Evolutionary conservation across 2,113 vertebrate species (phyloP), one percentile per base, ranked within the genome.

Genomic region (Excalfactoria chinensis): DNA sequence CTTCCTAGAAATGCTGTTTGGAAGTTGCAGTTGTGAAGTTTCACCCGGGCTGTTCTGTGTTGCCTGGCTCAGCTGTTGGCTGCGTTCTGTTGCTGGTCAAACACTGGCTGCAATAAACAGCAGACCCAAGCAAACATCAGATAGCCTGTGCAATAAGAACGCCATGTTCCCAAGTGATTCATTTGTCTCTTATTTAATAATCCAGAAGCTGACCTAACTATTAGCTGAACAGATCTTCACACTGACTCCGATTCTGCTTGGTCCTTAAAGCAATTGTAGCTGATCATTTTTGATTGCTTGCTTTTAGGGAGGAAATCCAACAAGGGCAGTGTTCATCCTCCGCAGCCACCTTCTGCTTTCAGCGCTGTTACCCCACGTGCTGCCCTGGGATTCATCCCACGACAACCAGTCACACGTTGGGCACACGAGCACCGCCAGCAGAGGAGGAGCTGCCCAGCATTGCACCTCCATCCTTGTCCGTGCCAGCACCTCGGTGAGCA

Each of bases 371-470:
- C 32, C 48, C 44, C 79, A 10, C 71, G 64, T 5, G 20, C 11
- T 7, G 11, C 8, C 56, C 35, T 8, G 5, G 62, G 44, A 19
- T 23, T 66, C 37, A 10, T 16, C 46, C 72, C 73, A 14, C 41
- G 13, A 0, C 46, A 6, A 13, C 5, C 37, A 4, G 10, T 37
- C 51, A 1, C 8, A 6, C 34, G 11, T 10, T 11, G 15, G 64
- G 37, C 2, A 1, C 37, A 1, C 0, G 0, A 11, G 6, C 10
- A 0, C 23, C 4, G 1, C 2, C 0, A 2, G 43, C 66, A 34
- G 66, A 15, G 8, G 17, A 69, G 44, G 21, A 17, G 67, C 35
- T 25, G 15, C 32, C 15, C 44, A 12, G 44, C 43, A 32, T 34
- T 17, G n/a, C 67, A 22, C 13, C 63, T 66, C 30, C 30, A 20